These are phyloP conservation scores for Timema cristinae DNA, from an alignment of 2,888 invertebrate genomes.

Conservation along the genomic window DNA sequence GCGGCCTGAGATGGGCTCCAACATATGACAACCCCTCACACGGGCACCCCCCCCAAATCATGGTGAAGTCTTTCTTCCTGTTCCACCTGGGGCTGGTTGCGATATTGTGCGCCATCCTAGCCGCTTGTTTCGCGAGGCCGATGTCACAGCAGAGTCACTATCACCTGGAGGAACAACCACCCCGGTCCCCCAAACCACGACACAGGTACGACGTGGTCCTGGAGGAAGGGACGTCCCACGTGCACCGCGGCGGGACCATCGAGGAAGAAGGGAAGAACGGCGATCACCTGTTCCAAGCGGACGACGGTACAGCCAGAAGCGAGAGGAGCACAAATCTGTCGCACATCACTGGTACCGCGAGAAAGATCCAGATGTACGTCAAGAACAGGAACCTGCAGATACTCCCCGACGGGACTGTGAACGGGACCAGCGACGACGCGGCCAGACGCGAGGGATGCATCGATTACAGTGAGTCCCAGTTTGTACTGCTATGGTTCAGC, in stretches of 20 bases:
- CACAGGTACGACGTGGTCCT: constrained; percentile 3
- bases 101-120: constrained; percentile 1
- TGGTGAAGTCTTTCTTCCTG: not conserved
- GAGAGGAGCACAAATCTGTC: constrained; percentile 77
- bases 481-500: too few species aligned
- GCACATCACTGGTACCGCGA: constrained; percentile 72
- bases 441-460: constrained; percentile 63
- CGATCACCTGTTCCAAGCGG: constrained; percentile 29
- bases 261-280: not conserved
- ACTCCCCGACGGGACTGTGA: constrained; percentile 78
- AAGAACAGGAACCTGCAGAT: constrained; percentile 79
- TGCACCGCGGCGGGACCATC: not conserved
- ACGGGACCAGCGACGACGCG: constrained; percentile 74
- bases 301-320: constrained; percentile 52
- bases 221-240: too few species aligned
- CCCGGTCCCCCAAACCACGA: not conserved
- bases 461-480: constrained; percentile 62
- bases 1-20: too few species aligned
- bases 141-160: too few species aligned
- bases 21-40: too few species aligned
- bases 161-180: not conserved
- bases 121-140: not conserved
- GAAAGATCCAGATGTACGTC: constrained; percentile 80
- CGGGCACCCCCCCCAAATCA: too few species aligned
- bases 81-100: constrained; percentile 1